Evolutionary conservation across 2,888 invertebrate species (phyloP), one percentile per base, ranked within the genome.

Genomic region (Abrostola triplasia): DNA sequence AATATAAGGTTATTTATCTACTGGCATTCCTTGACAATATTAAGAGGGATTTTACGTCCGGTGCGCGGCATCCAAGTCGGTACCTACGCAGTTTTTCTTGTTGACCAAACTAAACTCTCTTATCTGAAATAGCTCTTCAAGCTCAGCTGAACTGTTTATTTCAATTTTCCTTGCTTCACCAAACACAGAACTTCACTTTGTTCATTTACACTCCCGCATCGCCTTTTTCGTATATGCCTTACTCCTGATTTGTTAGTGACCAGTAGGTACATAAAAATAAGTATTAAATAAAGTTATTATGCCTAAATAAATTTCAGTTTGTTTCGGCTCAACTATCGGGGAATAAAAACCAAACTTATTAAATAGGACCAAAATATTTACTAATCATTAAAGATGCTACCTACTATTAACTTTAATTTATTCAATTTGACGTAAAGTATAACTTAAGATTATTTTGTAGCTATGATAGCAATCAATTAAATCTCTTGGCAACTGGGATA

Each of bases 141-240:
- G 57, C 56, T 66, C 44, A 64, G 56, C 49, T 64, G 50, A 59
- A 62, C 68, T 64, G 66, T 76, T 78, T 78, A 64, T 77, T 73
- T 75, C 63, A 72, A 78, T 78, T 73, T 75, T 51, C 60, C 52
- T 36, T 51, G 63, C 58, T 56, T 59, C 58, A 57, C 59, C 66
- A 65, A 69, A 75, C 73, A 73, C 64, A 66, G 62, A 67, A 70
- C 40, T 61, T 64, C 64, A 73, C 66, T 75, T 72, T 70, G 53
- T 74, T 66, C 55, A 49, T 67, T 70, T 67, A 67, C 49, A 44
- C 47, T 54, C 44, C 55, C 56, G 48, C 56, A 55, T 61, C 40
- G 48, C 41, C 44, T 70, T 63, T 64, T 67, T 49, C 41, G 56
- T 64, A 59, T 50, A 6, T 36, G n/a, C 13, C 2, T 35, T 54